Conservation (phyloP, 2,888 invertebrate genomes). For the Sisyra nigra region DNA sequence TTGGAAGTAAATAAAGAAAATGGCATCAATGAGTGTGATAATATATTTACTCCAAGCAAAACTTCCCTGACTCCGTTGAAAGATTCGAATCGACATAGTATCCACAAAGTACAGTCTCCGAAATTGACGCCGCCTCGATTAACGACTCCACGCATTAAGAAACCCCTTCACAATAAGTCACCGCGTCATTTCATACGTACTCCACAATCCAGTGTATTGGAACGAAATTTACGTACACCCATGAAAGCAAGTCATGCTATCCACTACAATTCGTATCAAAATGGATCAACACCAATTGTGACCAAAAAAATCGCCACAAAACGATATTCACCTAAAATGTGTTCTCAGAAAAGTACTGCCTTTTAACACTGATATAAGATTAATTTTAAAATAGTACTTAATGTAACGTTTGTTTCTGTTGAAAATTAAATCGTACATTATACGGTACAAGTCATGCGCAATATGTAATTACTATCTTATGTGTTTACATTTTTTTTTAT, state of each 20-base stretch:
- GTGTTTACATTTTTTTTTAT: too few species aligned
- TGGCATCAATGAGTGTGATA: not conserved
- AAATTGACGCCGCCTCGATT: constrained; percentile 18
- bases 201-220: constrained; percentile 25
- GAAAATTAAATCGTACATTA: too few species aligned
- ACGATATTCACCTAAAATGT: constrained; percentile 4
- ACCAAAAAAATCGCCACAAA: not conserved
- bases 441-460: too few species aligned
- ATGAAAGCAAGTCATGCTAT: constrained; percentile 24
- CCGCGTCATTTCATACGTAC: constrained; percentile 36
- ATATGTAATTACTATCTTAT: too few species aligned
- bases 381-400: too few species aligned
- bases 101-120: not conserved
- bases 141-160: constrained; percentile 39
- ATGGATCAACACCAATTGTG: not conserved
- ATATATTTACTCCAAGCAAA: not conserved
- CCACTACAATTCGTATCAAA: not conserved
- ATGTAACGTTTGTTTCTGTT: too few species aligned
- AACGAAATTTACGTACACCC: constrained; percentile 39
- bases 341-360: too few species aligned
- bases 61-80: constrained; percentile 4
- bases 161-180: constrained; percentile 35
- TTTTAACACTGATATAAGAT: too few species aligned
- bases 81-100: constrained; percentile 3
- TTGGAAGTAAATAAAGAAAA: not conserved